Evolutionary conservation across 2,888 invertebrate species (phyloP), one percentile per base, ranked within the genome.

Genomic region (Paralinhomoeus sp.): DNA sequence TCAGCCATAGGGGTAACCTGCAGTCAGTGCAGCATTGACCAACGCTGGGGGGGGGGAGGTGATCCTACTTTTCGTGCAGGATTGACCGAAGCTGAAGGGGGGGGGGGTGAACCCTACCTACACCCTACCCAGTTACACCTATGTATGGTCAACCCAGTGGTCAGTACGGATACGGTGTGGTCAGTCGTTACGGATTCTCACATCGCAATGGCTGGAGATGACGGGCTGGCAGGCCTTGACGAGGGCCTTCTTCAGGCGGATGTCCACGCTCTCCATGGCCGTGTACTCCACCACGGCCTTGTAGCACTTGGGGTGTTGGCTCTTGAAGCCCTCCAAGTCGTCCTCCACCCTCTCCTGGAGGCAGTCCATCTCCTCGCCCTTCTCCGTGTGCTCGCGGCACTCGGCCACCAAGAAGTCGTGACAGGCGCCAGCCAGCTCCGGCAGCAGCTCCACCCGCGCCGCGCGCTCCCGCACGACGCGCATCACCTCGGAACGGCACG

Each of bases 391-490:
- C 51, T 79, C 77, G 46, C 75, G 77, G 63, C 97, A 97, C 54
- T 74, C 71, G 46, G 72, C 71, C 0, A 80, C 78, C 21, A 97
- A 71, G 56, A 91, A 87, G 48, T 75, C 74, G 22, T 93, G 70
- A 61, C 97, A 97, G 34, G 72, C 72, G 55, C 80, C 78, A 66
- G 91, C 91, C 40, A 97, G 77, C 65, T 87, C 82, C 1, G 93
- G 93, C 57, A 85, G 76, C 36, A 97, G 70, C 60, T 87, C 81
- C 1, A 93, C 87, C 57, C 80, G 81, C 9, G 80, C 71, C 1
- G 93, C 87, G 49, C 93, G 72, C 62, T 84, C 81, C 27, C 82
- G 72, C 83, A 97, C 85, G 36, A 87, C 81, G 49, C 84, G 74
- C 52, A 77, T 75, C 2, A 93, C 77, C 67, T 93, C 83, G 45